Evolutionary conservation across 2,113 vertebrate species (phyloP).

Genomic region (Myanophis thanlyinensis): DNA sequence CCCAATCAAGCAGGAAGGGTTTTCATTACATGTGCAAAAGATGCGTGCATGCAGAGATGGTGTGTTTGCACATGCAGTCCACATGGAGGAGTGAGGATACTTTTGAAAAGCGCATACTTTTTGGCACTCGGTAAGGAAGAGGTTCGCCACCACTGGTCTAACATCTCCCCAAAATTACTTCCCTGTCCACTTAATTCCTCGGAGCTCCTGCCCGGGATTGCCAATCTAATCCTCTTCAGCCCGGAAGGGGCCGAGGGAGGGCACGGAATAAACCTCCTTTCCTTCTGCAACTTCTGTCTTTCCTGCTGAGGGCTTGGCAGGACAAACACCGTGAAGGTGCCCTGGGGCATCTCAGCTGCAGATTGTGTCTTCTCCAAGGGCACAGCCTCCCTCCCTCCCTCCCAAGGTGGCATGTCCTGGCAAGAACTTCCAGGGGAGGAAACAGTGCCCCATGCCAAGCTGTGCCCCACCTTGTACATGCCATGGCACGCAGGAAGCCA

Average conservation of each 20-base stretch:
- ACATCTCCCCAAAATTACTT: background rate
- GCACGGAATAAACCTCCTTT: background rate
- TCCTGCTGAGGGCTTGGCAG: background rate
- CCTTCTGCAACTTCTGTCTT: background rate
- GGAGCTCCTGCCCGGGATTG: background rate
- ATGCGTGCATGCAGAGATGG: too few relatives aligned
- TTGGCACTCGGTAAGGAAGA: too few relatives aligned
- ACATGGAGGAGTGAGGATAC: too few relatives aligned
- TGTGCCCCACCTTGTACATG: background rate
- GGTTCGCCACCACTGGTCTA: too few relatives aligned
- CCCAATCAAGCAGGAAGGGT: too few relatives aligned
- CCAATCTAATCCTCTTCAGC: background rate
- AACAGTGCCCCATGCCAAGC: constrained; percentile 23
- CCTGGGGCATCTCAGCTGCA: background rate
- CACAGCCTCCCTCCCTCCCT: background rate
- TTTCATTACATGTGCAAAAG: too few relatives aligned
- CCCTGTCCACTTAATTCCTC: rapidly evolving
- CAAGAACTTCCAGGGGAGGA: constrained; percentile 30
- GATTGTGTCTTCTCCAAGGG: background rate
- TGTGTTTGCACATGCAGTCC: too few relatives aligned
- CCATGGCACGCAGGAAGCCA: background rate
- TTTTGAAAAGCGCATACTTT: too few relatives aligned
- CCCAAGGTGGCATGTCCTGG: background rate
- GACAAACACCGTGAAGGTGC: background rate
- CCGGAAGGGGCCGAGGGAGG: background rate